Evolutionary conservation across 2,888 invertebrate genomes (phyloP).

Genomic region (Blomia tropicalis): DNA sequence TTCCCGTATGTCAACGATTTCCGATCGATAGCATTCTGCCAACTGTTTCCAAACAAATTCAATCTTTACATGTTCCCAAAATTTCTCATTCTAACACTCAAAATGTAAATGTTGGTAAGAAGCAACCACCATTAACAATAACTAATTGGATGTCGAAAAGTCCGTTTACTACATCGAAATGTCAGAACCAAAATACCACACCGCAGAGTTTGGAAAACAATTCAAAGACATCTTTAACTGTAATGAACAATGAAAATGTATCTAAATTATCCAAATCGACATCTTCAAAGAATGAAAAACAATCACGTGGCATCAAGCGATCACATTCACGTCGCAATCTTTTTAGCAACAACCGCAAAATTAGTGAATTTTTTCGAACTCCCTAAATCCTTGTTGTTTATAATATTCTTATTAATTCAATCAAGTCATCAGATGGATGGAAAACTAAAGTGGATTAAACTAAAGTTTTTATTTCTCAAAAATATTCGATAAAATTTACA

Average conservation of each 20-base stretch:
- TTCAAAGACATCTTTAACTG: too few species aligned
- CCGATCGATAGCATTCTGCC: neutral
- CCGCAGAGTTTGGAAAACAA: neutral
- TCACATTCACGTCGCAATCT: neutral
- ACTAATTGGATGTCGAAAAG: neutral
- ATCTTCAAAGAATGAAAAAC: neutral
- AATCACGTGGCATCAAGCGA: neutral
- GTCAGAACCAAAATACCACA: neutral
- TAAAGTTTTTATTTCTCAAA: too few species aligned
- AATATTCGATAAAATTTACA: too few species aligned
- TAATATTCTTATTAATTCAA: too few species aligned
- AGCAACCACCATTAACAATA: neutral
- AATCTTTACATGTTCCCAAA: too few species aligned
- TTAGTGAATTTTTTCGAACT: conserved; percentile 2
- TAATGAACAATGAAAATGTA: too few species aligned
- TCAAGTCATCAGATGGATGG: too few species aligned
- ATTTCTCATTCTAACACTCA: neutral
- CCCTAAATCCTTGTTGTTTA: too few species aligned
- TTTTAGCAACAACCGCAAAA: conserved; percentile 7
- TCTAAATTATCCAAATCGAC: neutral
- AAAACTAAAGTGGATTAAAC: too few species aligned
- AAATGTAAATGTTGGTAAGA: neutral
- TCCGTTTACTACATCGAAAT: neutral
- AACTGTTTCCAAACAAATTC: neutral
- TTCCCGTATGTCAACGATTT: neutral